phyloP scores from a whole-genome alignment of 2,888 invertebrate species.

The Ephialtes manifestator region DNA sequence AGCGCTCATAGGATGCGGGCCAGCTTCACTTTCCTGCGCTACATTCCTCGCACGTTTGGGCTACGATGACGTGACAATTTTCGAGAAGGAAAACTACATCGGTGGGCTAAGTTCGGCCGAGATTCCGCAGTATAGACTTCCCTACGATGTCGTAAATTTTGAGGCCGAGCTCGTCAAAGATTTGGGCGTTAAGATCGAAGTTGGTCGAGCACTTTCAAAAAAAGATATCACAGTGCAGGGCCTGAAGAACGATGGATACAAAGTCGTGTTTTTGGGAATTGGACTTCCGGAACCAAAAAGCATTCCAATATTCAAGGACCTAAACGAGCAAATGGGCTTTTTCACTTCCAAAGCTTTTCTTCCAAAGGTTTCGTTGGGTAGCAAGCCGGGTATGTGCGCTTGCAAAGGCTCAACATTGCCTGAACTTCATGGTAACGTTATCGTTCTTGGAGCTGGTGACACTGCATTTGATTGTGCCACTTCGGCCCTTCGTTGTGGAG shows the following conservation, averaged over 20 bases:
- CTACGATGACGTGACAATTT: slow-evolving; percentile 96
- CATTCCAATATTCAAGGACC: slow-evolving; percentile 91
- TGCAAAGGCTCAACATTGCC: slow-evolving; percentile 89
- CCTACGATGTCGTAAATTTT: slow-evolving; percentile 96
- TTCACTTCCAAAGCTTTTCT: slow-evolving; percentile 98
- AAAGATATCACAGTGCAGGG: slow-evolving; percentile 91
- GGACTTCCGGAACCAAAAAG: slow-evolving; percentile 96
- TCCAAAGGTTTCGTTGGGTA: slow-evolving; percentile 94
- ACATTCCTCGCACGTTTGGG: slow-evolving; percentile 98
- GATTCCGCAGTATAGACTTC: slow-evolving; percentile 98
- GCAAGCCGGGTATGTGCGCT: slow-evolving; percentile 94
- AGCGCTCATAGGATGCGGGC: slow-evolving; percentile 97
- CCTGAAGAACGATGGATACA: slow-evolving; percentile 90
- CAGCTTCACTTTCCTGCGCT: slow-evolving; percentile 98
- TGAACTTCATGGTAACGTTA: slow-evolving; percentile 91
- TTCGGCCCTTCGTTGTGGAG: slow-evolving; percentile 98
- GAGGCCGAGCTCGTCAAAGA: slow-evolving; percentile 97
- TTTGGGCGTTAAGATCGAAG: slow-evolving; percentile 95
- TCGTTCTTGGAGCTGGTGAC: slow-evolving; percentile 98
- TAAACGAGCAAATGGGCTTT: slow-evolving; percentile 94
- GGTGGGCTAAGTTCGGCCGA: slow-evolving; percentile 98
- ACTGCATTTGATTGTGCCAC: slow-evolving; percentile 99
- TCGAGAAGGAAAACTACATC: slow-evolving; percentile 94
- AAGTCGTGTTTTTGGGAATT: slow-evolving; percentile 94
- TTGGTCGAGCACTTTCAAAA: slow-evolving; percentile 90